Base-by-base conservation (phyloP, 2,797 vertebrate species). In the Catamblyrhynchus diadema region DNA sequence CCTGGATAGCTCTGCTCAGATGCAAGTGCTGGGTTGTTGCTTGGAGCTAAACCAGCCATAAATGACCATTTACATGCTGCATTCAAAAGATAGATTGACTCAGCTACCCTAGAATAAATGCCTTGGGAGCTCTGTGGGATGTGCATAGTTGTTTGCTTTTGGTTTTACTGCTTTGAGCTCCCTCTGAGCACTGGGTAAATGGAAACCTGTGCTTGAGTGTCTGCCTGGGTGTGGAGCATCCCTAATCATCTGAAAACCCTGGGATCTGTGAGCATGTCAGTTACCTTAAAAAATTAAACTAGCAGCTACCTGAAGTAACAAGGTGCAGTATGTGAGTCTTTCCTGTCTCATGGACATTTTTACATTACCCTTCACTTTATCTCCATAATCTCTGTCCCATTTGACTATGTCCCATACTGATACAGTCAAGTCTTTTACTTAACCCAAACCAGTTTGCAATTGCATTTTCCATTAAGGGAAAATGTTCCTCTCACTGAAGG, bases 21-120 rank as follows among this genome's bases (percentile, higher is more conserved):
- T 1, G 0, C 1, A 1, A 27, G n/a, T 12, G 54, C 47, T 59
- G 47, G 19, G 23, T 41, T 19, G 11, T 24, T 83, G 23, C 28
- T 65, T 50, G 23, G 48, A 82, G 57, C 44, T 54, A 59, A 48
- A 50, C 23, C 4, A 5, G n/a, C 22, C 20, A 10, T 57, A 21
- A 83, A 57, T 54, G 8, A 14, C 15, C 18, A 14, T 23, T 48
- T 75, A 27, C 0, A 0, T 60, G 8, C 47, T 5, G 8, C 54
- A 17, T 59, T 82, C 23, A 12, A 16, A 28, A 60, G 23, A 5
- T 0, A 8, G 3, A 7, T 54, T 37, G 67, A 48, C 23, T 41
- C 17, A 17, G 47, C 41, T 45, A 8, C 35, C 18, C 25, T 44
- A 2, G 14, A 32, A 69, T 35, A 13, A 57, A 5, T n/a, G 23